Base-by-base conservation (phyloP, 2,113 vertebrate species). In the Marmota monax region DNA sequence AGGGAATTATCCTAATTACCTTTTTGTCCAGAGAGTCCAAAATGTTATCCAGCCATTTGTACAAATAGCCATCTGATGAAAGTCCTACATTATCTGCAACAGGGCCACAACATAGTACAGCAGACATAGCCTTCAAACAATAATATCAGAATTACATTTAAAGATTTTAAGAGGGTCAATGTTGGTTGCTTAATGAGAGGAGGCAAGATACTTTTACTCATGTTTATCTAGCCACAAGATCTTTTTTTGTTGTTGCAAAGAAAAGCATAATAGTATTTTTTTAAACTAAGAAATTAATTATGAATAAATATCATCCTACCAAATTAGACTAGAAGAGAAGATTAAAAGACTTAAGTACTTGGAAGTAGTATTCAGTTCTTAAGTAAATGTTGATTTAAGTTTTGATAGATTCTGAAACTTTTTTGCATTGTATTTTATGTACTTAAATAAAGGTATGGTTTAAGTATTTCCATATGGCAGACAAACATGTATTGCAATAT, bases 21-120 rank as follows among this genome's bases (percentile, higher is more conserved):
- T 99, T 99, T 98, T 99, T 99, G 98, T 99, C 99, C 98, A 99
- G 99, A 88, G 99, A 99, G 98, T 99, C 99, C 99, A 99, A 98
- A 98, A 99, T 99, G 98, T 99, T 99, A 99, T 99, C 99, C 95
- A 99, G 97, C 99, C 99, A 99, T 98, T 99, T 99, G 99, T 99
- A 99, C 90, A 99, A 99, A 98, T 99, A 99, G 92, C 99, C 99
- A 97, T 99, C 99, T 83, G 99, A 99, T 70, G 99, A 99, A 37
- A 99, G 99, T 69, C 99, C 99, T 0, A 99, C 99, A 0, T 99
- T 99, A 98, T 99, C 99, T 96, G 99, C 99, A 95, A 99, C 99
- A 78, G 99, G 99, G 86, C 99, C 99, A 97, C 99, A 99, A 97
- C 99, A 99, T 72, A 99, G 98, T 73, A 99, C 99, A 80, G 99